Conservation (phyloP, 2,113 vertebrate genomes). For the Rallus limicola region DNA sequence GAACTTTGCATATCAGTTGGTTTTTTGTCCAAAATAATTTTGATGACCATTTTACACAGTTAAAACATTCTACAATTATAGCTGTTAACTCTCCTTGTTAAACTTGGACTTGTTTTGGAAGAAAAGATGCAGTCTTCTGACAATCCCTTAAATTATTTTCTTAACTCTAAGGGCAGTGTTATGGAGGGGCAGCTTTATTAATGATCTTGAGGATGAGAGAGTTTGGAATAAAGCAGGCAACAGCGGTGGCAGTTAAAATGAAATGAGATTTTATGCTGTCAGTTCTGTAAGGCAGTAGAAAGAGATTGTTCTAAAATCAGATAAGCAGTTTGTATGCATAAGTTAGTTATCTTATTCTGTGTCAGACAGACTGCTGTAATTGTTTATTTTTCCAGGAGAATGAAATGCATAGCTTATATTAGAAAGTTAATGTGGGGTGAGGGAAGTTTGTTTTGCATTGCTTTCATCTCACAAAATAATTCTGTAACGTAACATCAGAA, state of each 20-base stretch:
- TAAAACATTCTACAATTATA: background rate
- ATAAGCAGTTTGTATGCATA: background rate
- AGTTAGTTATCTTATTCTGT: background rate
- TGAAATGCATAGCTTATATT: background rate
- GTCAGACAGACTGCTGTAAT: background rate
- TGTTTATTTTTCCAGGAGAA: slow-evolving; percentile 10
- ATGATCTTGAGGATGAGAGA: background rate
- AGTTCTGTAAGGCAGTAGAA: background rate
- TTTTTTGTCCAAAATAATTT: background rate
- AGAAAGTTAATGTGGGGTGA: background rate
- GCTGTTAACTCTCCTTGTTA: background rate
- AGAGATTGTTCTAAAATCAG: background rate
- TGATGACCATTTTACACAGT: background rate
- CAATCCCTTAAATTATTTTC: background rate
- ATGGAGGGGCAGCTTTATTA: background rate
- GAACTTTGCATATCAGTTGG: background rate
- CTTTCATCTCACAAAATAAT: background rate
- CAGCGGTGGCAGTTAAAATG: background rate
- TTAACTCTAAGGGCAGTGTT: background rate
- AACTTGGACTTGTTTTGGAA: background rate
- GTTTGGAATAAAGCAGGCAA: background rate
- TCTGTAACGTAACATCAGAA: background rate
- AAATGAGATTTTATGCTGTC: background rate
- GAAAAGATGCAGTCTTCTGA: background rate
- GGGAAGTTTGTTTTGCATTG: background rate